Evolutionary conservation across 2,113 vertebrate species (phyloP), one percentile per base, ranked within the genome.

Genomic region (Acanthochromis polyacanthus): DNA sequence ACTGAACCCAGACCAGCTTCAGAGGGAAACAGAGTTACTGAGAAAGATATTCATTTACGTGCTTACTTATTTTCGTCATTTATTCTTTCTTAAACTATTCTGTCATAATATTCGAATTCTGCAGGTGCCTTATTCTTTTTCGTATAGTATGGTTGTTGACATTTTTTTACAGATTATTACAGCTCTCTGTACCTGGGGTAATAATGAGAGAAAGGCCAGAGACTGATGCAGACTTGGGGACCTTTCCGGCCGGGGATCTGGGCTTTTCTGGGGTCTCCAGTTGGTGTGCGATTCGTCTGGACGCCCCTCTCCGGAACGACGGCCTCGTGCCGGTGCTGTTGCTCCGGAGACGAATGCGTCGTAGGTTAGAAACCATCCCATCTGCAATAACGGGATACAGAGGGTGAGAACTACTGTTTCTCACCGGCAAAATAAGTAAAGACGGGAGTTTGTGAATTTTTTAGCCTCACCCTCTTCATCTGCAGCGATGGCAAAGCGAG

Each of bases 211-310:
- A 98, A 56, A 99, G 90, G 53, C 96, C 96, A 0, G 96, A 97
- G 61, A 97, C 96, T 0, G 97, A 98, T 0, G 97, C 97, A 0
- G 97, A 99, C 84, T 99, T 98, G 60, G 97, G 97, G 69, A 99
- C 95, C 0, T 96, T 94, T 19, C 92, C 88, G 0, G 93, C 56
- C 0, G 93, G 40, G 6, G 93, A 43, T 81, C 90, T 91, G 62
- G 93, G 83, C 60, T 95, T 96, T 55, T 97, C 97, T 0, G 92
- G 89, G 0, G 93, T 36, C 0, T 97, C 97, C 62, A 93, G 95
- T 77, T 92, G 92, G 78, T 93, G 91, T 17, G 93, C 92, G 0
- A 95, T 94, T 19, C 95, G 95, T 0, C 94, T 93, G 11, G 93
- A 93, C 0, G 93, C 86, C 0, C 95, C 96, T 60, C 95, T 91